Evolutionary conservation across 2,797 vertebrate genomes (phyloP).

Genomic region (Sebastes cheni): DNA sequence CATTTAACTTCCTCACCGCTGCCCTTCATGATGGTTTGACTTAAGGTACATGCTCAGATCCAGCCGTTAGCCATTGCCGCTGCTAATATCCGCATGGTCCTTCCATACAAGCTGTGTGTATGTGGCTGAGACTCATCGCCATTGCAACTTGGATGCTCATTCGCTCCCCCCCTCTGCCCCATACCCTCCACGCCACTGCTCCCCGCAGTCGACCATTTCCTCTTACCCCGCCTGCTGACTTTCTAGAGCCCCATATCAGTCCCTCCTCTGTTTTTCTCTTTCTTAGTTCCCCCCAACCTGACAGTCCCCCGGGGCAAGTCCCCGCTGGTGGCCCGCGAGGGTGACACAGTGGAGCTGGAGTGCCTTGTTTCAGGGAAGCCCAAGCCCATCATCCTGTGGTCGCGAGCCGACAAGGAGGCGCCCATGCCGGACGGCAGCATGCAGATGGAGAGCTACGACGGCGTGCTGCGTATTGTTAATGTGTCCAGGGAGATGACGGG

Average conservation of each 20-base stretch:
- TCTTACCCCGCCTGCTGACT: constrained; percentile 70
- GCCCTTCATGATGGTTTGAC: constrained; percentile 38
- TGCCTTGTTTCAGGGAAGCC: constrained; percentile 99
- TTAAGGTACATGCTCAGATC: constrained; percentile 22
- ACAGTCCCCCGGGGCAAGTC: constrained; percentile 97
- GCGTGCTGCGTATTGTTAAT: constrained; percentile 92
- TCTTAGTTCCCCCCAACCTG: constrained; percentile 97
- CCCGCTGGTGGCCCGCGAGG: constrained; percentile 93
- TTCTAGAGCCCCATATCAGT: constrained; percentile 89
- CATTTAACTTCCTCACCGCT: constrained; percentile 50
- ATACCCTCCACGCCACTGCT: constrained; percentile 35
- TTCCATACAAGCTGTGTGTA: constrained; percentile 53
- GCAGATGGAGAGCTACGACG: constrained; percentile 97
- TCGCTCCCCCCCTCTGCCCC: constrained; percentile 31
- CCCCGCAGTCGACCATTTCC: constrained; percentile 57
- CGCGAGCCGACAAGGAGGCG: constrained; percentile 92
- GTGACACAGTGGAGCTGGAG: constrained; percentile 95
- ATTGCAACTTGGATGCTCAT: constrained; percentile 65
- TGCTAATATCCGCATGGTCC: constrained; percentile 62
- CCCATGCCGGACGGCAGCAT: constrained; percentile 93
- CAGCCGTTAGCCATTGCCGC: constrained; percentile 32
- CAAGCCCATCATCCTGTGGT: constrained; percentile 99
- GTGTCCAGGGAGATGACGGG: constrained; percentile 96
- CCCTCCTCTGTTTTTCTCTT: constrained; percentile 86
- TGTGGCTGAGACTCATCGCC: constrained; percentile 54